Evolutionary conservation across 2,797 vertebrate genomes (phyloP).

Genomic region (Chelonia mydas): DNA sequence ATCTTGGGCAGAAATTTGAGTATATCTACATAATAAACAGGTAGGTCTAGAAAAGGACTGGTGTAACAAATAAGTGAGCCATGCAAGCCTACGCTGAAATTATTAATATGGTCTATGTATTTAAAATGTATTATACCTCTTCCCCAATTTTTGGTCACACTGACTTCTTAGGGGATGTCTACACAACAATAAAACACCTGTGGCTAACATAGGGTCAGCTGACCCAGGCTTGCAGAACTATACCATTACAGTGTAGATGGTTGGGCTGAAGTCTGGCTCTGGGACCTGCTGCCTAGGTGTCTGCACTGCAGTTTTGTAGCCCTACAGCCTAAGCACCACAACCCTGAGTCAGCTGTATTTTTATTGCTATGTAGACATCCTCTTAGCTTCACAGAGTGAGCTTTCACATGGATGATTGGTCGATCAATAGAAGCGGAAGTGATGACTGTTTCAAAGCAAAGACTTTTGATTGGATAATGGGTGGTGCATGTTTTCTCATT

Average conservation of each 20-base stretch:
- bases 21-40: too few species aligned
- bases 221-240: not conserved
- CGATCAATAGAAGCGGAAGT: not conserved
- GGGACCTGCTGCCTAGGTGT: not conserved
- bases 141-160: not conserved
- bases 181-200: too few species aligned
- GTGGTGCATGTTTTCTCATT: not conserved
- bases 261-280: not conserved
- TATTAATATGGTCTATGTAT: not conserved
- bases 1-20: not conserved
- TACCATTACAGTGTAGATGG: not conserved
- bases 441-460: not conserved
- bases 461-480: not conserved
- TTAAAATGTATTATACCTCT: not conserved
- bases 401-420: not conserved
- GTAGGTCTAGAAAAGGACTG: too few species aligned
- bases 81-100: not conserved
- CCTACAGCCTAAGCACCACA: not conserved
- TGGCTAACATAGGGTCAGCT: not conserved
- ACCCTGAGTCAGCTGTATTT: not conserved
- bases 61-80: not conserved
- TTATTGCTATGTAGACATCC: not conserved
- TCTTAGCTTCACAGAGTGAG: not conserved
- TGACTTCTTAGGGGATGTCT: too few species aligned
- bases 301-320: not conserved